Percentiles rank a stretch among this genome's conserved stretches.
These are phyloP conservation scores for Beaufortia kweichowensis DNA, from an alignment of 2,113 vertebrate genomes.

Conservation along the genomic window DNA sequence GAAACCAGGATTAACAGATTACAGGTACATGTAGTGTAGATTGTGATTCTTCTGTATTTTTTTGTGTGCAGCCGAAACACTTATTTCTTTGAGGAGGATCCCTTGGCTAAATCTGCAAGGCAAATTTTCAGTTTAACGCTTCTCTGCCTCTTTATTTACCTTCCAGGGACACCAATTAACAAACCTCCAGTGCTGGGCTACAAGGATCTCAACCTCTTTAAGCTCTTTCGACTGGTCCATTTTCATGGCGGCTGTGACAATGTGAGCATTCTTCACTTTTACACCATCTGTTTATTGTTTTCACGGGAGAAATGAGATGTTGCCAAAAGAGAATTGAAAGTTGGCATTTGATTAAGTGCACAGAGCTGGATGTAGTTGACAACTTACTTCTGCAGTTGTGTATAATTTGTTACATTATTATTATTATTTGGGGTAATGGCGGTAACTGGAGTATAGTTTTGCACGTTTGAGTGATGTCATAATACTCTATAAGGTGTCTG, in stretches of 20 bases:
- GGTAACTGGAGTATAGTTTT: slow-evolving; percentile 37
- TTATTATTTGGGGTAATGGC: background rate
- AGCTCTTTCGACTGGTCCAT: slow-evolving; percentile 93
- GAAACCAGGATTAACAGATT: background rate
- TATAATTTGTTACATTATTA: background rate
- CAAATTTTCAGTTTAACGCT: slow-evolving; percentile 4
- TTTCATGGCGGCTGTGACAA: slow-evolving; percentile 93
- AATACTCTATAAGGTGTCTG: too few relatives aligned
- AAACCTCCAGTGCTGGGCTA: slow-evolving; percentile 98
- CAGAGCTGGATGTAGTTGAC: background rate
- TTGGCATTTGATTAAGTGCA: background rate
- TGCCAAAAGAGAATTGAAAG: slow-evolving; percentile 28
- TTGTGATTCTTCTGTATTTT: background rate
- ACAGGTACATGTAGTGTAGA: background rate
- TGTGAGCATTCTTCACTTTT: slow-evolving; percentile 71
- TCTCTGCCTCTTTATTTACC: slow-evolving; percentile 21
- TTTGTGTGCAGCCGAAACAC: background rate
- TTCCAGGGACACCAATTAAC: slow-evolving; percentile 94
- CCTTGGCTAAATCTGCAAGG: background rate
- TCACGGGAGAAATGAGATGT: slow-evolving; percentile 1
- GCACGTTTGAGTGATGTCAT: slow-evolving; percentile 35
- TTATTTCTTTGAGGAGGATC: background rate
- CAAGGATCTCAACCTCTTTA: slow-evolving; percentile 98
- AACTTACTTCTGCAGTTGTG: background rate
- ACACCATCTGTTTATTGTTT: slow-evolving; percentile 4